These are phyloP conservation scores for Sebastes oblongus DNA, from an alignment of 2,797 vertebrate genomes.

Conservation along the genomic window DNA sequence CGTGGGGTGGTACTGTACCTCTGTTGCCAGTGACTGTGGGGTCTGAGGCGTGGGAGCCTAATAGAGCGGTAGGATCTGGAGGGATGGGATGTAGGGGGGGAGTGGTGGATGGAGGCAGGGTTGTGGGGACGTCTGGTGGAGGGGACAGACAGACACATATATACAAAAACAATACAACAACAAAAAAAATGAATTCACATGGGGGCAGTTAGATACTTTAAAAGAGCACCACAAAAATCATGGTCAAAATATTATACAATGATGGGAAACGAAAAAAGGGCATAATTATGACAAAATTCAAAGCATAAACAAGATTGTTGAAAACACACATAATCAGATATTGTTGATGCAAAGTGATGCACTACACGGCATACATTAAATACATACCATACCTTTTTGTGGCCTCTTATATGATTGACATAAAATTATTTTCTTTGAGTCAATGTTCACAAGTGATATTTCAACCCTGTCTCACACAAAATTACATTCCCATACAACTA, in stretches of 20 bases:
- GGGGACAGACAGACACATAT: constrained; percentile 84
- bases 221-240: constrained; percentile 30
- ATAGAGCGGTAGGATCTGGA: constrained; percentile 92
- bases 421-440: background rate
- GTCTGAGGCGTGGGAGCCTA: constrained; percentile 91
- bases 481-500: no score
- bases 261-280: constrained; percentile 29
- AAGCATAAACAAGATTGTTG: background rate
- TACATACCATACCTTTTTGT: background rate
- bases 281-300: constrained; percentile 19
- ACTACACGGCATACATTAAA: background rate
- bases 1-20: constrained; percentile 90
- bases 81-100: constrained; percentile 92
- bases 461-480: no score
- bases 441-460: background rate
- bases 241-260: constrained; percentile 28
- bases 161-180: constrained; percentile 59
- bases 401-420: background rate
- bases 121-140: constrained; percentile 95
- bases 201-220: constrained; percentile 31
- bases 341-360: constrained; percentile 14
- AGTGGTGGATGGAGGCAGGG: constrained; percentile 94
- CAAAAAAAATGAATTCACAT: constrained; percentile 80
- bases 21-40: constrained; percentile 88
- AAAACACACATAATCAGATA: constrained; percentile 3